Evolutionary conservation across 2,113 vertebrate genomes (phyloP).

Genomic region (Sprattus sprattus): DNA sequence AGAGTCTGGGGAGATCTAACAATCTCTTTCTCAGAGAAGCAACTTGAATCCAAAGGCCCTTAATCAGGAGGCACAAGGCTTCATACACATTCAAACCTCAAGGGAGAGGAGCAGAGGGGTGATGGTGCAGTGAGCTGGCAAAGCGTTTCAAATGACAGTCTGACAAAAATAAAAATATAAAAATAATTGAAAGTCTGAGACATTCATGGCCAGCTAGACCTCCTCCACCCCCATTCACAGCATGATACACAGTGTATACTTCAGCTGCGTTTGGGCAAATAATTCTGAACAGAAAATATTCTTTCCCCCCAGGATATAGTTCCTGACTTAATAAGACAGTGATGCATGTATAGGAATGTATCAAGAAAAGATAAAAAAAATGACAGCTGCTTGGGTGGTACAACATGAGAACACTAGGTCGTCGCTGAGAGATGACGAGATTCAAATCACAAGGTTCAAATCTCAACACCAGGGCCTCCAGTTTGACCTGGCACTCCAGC

Average conservation of each 20-base stretch:
- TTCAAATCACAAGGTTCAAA: background rate
- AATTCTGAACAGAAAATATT: background rate
- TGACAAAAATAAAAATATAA: conserved; percentile 7
- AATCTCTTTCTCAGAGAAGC: background rate
- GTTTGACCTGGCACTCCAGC: background rate
- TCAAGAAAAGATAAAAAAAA: conserved; percentile 2
- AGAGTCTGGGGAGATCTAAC: background rate
- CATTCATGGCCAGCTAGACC: no score
- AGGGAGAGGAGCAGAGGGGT: background rate
- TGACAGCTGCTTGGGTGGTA: background rate
- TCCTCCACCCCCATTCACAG: background rate
- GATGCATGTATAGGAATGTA: background rate
- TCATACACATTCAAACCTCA: conserved; percentile 23
- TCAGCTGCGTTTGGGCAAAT: background rate
- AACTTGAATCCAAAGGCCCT: conserved; percentile 28
- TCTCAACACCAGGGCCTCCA: background rate
- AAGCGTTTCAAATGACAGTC: conserved; percentile 17
- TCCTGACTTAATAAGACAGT: background rate
- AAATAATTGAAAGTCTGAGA: background rate
- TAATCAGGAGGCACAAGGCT: conserved; percentile 9
- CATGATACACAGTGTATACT: background rate
- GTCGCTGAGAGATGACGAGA: background rate
- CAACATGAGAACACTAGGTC: background rate
- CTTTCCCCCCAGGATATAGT: background rate
- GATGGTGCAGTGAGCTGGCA: conserved; percentile 15